phyloP scores from a whole-genome alignment of 2,113 vertebrate species.

The Condylura cristata region DNA sequence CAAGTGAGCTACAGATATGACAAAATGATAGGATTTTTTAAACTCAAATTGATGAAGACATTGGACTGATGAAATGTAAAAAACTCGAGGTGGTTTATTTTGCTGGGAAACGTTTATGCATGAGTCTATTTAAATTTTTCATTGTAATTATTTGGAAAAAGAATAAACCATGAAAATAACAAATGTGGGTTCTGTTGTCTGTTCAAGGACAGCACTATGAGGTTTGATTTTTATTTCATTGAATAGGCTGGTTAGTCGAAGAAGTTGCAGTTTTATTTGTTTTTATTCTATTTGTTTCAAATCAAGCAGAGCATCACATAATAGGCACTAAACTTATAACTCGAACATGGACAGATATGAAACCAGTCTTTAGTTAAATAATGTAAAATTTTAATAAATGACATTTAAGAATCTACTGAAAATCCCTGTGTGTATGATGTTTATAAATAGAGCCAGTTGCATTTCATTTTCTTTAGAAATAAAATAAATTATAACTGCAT shows the following conservation, averaged over 20 bases:
- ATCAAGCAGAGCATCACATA: slow-evolving; percentile 50
- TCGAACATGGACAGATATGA: slow-evolving; percentile 14
- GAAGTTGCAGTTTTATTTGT: not conserved
- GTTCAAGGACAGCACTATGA: not conserved
- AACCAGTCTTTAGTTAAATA: slow-evolving; percentile 57
- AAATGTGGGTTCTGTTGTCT: not conserved
- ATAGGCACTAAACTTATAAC: slow-evolving; percentile 25
- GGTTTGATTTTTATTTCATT: not conserved
- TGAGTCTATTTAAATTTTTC: not conserved
- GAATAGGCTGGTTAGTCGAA: not conserved
- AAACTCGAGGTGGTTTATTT: not conserved
- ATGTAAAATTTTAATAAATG: slow-evolving; percentile 66
- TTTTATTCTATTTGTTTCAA: slow-evolving; percentile 45
- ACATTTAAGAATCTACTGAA: slow-evolving; percentile 50
- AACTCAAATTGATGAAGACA: not conserved
- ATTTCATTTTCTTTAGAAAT: slow-evolving; percentile 70
- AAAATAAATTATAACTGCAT: slow-evolving; percentile 61
- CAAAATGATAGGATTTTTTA: not conserved
- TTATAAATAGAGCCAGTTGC: slow-evolving; percentile 54
- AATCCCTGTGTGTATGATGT: not conserved
- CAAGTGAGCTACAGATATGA: too few species aligned
- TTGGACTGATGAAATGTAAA: not conserved
- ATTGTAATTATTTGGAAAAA: not conserved
- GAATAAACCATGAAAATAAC: not conserved
- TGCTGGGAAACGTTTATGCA: not conserved